Evolutionary conservation across 2,888 invertebrate species (phyloP).

Genomic region (Eupelmus urozonus): DNA sequence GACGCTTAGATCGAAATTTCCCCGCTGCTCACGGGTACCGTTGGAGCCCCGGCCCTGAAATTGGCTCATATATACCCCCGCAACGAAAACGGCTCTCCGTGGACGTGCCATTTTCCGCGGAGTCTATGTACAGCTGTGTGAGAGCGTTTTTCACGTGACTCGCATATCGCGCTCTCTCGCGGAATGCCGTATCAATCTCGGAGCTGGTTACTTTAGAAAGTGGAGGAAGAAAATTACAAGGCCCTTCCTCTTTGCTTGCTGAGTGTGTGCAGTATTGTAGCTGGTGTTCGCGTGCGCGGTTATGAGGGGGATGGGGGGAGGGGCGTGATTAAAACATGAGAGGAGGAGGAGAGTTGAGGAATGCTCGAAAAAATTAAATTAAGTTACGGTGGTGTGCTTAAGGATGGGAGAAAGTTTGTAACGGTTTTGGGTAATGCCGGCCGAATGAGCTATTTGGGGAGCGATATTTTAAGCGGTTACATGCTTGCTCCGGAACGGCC

Average conservation of each 20-base stretch:
- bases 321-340: not conserved
- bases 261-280: not conserved
- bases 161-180: not conserved
- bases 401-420: constrained; percentile 9
- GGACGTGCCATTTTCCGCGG: not conserved
- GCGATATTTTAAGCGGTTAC: too few relatives aligned
- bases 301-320: not conserved
- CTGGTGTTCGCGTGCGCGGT: too few relatives aligned
- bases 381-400: not conserved
- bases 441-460: too few relatives aligned
- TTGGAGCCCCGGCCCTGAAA: too few relatives aligned
- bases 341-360: not conserved
- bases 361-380: not conserved
- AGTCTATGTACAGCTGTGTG: not conserved
- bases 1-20: too few relatives aligned
- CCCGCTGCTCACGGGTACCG: too few relatives aligned
- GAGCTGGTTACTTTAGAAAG: constrained; percentile 70
- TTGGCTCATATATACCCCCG: too few relatives aligned
- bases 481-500: too few relatives aligned
- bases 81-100: too few relatives aligned
- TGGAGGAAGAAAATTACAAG: constrained; percentile 72
- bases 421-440: too few relatives aligned
- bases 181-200: constrained; percentile 68
- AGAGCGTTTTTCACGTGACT: too few relatives aligned
- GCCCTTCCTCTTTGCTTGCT: constrained; percentile 57